phyloP scores from a whole-genome alignment of 1,140 invertebrate genomes.

The Plodia interpunctella region DNA sequence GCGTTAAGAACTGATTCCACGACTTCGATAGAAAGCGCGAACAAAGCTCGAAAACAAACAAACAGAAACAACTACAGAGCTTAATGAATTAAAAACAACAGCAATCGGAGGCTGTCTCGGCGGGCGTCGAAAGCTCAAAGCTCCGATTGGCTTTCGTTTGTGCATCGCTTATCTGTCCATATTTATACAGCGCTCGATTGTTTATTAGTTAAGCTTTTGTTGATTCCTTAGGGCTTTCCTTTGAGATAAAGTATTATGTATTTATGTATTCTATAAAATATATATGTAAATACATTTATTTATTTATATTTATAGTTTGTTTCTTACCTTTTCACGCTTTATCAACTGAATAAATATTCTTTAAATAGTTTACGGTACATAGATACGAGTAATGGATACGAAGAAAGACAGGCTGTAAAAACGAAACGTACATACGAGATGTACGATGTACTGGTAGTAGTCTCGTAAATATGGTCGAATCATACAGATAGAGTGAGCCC shows the following conservation, averaged over 20 bases:
- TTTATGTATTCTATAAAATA: too few relatives aligned
- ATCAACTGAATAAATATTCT: too few relatives aligned
- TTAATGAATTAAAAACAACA: slow-evolving; percentile 6
- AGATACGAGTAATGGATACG: too few relatives aligned
- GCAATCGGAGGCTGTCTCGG: not conserved
- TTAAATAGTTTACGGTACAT: too few relatives aligned
- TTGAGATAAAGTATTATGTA: not conserved
- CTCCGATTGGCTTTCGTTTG: slow-evolving; percentile 1
- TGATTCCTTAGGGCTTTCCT: not conserved
- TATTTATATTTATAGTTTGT: too few relatives aligned
- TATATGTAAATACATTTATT: too few relatives aligned
- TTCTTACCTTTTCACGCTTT: too few relatives aligned
- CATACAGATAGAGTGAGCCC: too few relatives aligned
- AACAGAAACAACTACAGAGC: not conserved
- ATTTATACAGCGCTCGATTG: not conserved
- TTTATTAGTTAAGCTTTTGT: slow-evolving; percentile 1
- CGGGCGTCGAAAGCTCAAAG: slow-evolving; percentile 1
- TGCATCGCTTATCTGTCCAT: slow-evolving; percentile 3
- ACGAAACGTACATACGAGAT: too few relatives aligned
- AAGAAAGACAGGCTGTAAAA: too few relatives aligned
- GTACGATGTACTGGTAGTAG: too few relatives aligned
- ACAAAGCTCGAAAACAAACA: slow-evolving; percentile 4
- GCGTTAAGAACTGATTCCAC: not conserved
- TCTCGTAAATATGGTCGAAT: too few relatives aligned
- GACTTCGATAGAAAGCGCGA: not conserved